Percentiles rank a stretch among this genome's conserved stretches.
phyloP scores from a whole-genome alignment of 37 sponge, comb jelly and placozoan genomes.

The Theonella swinhoei region DNA sequence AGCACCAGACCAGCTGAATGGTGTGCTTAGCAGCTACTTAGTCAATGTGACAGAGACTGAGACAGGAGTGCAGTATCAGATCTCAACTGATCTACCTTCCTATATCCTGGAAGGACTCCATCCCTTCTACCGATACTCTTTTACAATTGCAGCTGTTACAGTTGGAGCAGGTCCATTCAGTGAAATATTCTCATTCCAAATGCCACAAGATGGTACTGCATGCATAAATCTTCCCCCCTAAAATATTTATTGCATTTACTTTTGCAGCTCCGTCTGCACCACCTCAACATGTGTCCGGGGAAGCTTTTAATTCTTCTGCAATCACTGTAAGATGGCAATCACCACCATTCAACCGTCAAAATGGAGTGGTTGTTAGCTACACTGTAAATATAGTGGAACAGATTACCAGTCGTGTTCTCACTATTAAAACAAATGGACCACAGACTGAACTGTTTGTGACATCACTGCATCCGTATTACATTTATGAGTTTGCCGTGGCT shows the following conservation, averaged over 20 bases:
- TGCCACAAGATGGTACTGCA: neutral
- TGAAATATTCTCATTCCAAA: neutral
- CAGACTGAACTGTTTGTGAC: neutral
- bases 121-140: slow-evolving; percentile 13
- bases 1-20: slow-evolving; percentile 9
- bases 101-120: slow-evolving; percentile 25
- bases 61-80: neutral
- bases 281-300: neutral
- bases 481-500: neutral
- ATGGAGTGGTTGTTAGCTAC: slow-evolving; percentile 20
- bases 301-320: neutral
- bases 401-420: neutral
- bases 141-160: neutral
- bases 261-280: slow-evolving; percentile 11
- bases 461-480: neutral
- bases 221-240: too few relatives aligned
- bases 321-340: neutral
- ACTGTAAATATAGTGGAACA: neutral
- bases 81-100: neutral
- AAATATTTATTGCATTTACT: too few relatives aligned
- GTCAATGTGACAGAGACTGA: neutral
- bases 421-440: neutral
- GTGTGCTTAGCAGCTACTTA: slow-evolving; percentile 16
- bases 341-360: neutral
- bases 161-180: neutral